Conservation (phyloP, 2,888 invertebrate species). For the Andrena chrysosceles region DNA sequence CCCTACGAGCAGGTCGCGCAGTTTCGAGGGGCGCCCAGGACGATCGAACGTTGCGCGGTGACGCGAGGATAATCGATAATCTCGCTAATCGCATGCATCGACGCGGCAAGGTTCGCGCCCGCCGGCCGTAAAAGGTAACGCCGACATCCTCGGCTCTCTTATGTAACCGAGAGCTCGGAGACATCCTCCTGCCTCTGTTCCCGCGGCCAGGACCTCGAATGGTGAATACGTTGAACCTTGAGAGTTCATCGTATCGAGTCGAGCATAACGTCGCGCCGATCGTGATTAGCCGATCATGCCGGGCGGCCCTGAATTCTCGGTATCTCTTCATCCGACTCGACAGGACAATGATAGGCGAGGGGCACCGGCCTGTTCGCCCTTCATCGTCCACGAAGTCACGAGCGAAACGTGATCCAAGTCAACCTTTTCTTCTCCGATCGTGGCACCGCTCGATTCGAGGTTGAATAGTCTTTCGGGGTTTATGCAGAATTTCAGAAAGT, state of each 20-base stretch:
- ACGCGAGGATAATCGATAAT: constrained; percentile 17
- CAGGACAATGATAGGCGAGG: constrained; percentile 41
- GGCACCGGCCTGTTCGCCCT: constrained; percentile 9
- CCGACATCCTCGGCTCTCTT: constrained; percentile 54
- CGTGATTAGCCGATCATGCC: constrained; percentile 55
- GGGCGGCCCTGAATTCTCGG: constrained; percentile 46
- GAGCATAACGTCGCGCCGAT: constrained; percentile 36
- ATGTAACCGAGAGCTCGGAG: constrained; percentile 61
- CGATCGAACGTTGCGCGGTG: background rate
- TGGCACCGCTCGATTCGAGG: constrained; percentile 5
- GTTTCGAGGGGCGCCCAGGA: too few species aligned
- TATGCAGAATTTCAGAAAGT: too few species aligned
- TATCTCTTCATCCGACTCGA: constrained; percentile 36
- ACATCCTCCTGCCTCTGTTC: constrained; percentile 49
- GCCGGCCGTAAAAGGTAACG: constrained; percentile 58
- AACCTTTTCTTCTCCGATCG: background rate
- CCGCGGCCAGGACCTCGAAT: constrained; percentile 45
- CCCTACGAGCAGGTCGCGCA: too few species aligned
- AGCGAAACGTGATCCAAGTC: constrained; percentile 32
- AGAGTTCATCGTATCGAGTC: constrained; percentile 40
- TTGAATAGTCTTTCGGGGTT: too few species aligned
- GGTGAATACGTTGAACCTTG: constrained; percentile 54
- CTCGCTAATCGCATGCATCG: constrained; percentile 36
- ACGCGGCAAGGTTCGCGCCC: constrained; percentile 10
- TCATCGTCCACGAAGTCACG: constrained; percentile 44